A percentile compares a stretch with the other conserved stretches of the same genome.
These are phyloP conservation scores for Dendrolimus kikuchii DNA, from an alignment of 1,140 invertebrate species.

Conservation along the genomic window DNA sequence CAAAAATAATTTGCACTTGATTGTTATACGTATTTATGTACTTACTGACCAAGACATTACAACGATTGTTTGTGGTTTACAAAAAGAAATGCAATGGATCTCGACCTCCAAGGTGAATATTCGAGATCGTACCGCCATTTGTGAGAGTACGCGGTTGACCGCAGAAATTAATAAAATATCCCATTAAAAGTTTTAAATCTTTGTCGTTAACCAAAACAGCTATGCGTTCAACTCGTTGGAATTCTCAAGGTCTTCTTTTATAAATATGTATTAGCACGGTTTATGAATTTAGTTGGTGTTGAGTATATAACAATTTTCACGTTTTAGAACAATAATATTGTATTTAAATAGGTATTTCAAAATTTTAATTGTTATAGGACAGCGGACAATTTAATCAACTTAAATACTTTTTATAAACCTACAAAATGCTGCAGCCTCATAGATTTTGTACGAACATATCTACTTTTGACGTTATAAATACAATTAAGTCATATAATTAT, in stretches of 20 bases:
- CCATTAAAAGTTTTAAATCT: constrained; percentile 6
- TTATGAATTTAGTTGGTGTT: too few species aligned
- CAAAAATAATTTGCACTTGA: too few species aligned
- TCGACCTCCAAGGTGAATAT: constrained; percentile 11
- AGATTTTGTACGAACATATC: too few species aligned
- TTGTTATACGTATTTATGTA: too few species aligned
- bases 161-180: constrained; percentile 17
- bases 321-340: not conserved
- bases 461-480: too few species aligned
- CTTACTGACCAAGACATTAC: not conserved
- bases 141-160: constrained; percentile 11
- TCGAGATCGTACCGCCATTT: constrained; percentile 10
- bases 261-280: too few species aligned
- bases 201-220: constrained; percentile 18
- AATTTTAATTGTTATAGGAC: too few species aligned
- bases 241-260: constrained; percentile 13
- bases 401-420: too few species aligned
- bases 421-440: too few species aligned
- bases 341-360: too few species aligned
- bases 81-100: constrained; percentile 10
- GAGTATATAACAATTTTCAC: not conserved
- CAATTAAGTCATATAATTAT: too few species aligned
- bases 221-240: constrained; percentile 20
- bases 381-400: too few species aligned
- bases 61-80: constrained; percentile 9